Evolutionary conservation across 2,888 invertebrate genomes (phyloP).

Genomic region (Siphlonurus alternatus): DNA sequence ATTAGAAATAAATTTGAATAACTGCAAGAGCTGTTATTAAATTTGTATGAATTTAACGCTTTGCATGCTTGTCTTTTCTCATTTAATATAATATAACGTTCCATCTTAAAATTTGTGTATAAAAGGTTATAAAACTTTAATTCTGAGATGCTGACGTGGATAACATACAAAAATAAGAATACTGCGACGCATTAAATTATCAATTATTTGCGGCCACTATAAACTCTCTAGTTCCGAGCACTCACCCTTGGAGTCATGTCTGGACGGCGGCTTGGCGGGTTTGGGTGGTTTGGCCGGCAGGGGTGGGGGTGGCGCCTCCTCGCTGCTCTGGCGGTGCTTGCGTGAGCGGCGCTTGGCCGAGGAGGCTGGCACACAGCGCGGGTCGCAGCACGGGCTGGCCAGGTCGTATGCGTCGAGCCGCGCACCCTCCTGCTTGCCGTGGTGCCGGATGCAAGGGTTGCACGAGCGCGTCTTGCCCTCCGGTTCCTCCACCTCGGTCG

Average conservation of each 20-base stretch:
- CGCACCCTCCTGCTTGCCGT: slow-evolving; percentile 50
- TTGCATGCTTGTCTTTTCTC: too few relatives aligned
- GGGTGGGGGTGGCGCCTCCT: background rate
- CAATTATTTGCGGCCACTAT: too few relatives aligned
- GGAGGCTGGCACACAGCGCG: slow-evolving; percentile 53
- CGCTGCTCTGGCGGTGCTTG: background rate
- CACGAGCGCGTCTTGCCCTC: slow-evolving; percentile 37
- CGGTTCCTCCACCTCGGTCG: background rate
- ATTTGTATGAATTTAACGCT: too few relatives aligned
- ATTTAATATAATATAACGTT: too few relatives aligned
- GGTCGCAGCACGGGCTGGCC: slow-evolving; percentile 73
- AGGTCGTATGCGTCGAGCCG: slow-evolving; percentile 71
- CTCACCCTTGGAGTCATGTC: slow-evolving; percentile 10
- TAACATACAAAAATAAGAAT: too few relatives aligned
- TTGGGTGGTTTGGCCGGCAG: background rate
- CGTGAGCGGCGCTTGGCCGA: slow-evolving; percentile 6
- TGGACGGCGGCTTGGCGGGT: background rate
- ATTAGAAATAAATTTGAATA: too few relatives aligned
- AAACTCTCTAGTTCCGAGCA: too few relatives aligned
- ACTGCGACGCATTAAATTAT: too few relatives aligned
- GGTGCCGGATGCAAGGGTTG: slow-evolving; percentile 47
- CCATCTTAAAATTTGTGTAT: too few relatives aligned
- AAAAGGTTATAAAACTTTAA: too few relatives aligned
- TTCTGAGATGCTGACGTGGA: too few relatives aligned
- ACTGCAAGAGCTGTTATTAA: too few relatives aligned